phyloP scores from a whole-genome alignment of 1,140 invertebrate genomes.

The Drosophila subpulchrella region DNA sequence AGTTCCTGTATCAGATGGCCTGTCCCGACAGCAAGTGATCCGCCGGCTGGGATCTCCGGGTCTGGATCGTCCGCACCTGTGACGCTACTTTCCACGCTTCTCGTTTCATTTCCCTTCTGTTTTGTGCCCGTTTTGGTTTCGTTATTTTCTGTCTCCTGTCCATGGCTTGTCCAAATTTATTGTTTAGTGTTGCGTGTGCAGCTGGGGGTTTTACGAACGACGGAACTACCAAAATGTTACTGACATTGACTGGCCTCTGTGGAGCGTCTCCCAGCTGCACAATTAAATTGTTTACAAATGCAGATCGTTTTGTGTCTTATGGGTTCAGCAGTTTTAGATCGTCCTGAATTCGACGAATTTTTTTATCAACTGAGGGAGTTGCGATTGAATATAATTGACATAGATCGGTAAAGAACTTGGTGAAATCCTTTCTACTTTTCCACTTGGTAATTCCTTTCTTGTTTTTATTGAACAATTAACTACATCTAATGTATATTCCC shows the following conservation, averaged over 20 bases:
- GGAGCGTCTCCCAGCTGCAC: background rate
- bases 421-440: too few relatives aligned
- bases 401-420: too few relatives aligned
- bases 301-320: background rate
- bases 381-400: too few relatives aligned
- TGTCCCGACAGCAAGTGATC: slow-evolving; percentile 80
- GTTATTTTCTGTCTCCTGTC: background rate
- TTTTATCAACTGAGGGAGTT: too few relatives aligned
- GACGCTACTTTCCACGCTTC: slow-evolving; percentile 1
- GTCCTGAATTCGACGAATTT: too few relatives aligned
- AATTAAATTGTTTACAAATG: slow-evolving; percentile 22
- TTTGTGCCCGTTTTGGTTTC: slow-evolving; percentile 1
- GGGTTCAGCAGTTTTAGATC: too few relatives aligned
- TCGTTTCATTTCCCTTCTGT: slow-evolving; percentile 8
- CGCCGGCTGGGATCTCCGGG: background rate
- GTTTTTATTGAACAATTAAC: too few relatives aligned
- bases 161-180: slow-evolving; percentile 22
- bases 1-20: slow-evolving; percentile 86
- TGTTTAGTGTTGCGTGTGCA: slow-evolving; percentile 10
- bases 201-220: slow-evolving; percentile 2
- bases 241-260: background rate
- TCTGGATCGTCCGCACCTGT: slow-evolving; percentile 6
- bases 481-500: too few relatives aligned
- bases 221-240: background rate
- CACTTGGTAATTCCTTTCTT: too few relatives aligned